Conservation (phyloP, 1,140 invertebrate genomes). For the Drosophila nigrodunni region DNA sequence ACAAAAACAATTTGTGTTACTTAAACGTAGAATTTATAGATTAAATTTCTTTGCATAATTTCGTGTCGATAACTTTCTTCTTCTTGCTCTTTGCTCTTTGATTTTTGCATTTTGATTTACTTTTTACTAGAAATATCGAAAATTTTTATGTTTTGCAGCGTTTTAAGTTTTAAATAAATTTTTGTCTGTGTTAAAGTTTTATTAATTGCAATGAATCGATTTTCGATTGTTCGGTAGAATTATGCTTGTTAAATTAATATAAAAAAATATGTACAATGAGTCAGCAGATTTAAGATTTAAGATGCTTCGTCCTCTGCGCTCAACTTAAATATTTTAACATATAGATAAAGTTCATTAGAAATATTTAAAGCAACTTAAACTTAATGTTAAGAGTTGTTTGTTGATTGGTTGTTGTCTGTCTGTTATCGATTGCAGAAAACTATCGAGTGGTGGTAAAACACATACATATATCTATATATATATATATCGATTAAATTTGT, state of each 20-base stretch:
- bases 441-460: conserved; percentile 41
- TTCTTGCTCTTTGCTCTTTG: conserved; percentile 8
- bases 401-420: conserved; percentile 27
- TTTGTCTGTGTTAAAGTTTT: conserved; percentile 3
- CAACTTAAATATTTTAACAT: conserved; percentile 53
- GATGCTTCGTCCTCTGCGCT: conserved; percentile 21
- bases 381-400: conserved; percentile 52
- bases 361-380: conserved; percentile 64
- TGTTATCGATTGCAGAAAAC: conserved; percentile 47
- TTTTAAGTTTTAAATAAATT: no score
- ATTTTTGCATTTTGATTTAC: conserved; percentile 27
- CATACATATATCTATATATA: conserved; percentile 38
- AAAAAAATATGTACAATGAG: conserved; percentile 49
- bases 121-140: conserved; percentile 10
- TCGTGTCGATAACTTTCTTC: conserved; percentile 43
- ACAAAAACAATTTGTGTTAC: conserved; percentile 61
- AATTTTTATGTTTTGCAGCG: conserved; percentile 9
- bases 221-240: conserved; percentile 37
- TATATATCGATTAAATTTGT: conserved; percentile 27
- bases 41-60: conserved; percentile 40
- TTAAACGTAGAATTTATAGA: conserved; percentile 55
- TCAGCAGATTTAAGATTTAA: conserved; percentile 7
- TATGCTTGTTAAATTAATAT: conserved; percentile 33
- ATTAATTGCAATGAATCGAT: conserved; percentile 47
- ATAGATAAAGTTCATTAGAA: conserved; percentile 37